phyloP scores from a whole-genome alignment of 1,140 invertebrate genomes.

The Bathynomus jamesi region DNA sequence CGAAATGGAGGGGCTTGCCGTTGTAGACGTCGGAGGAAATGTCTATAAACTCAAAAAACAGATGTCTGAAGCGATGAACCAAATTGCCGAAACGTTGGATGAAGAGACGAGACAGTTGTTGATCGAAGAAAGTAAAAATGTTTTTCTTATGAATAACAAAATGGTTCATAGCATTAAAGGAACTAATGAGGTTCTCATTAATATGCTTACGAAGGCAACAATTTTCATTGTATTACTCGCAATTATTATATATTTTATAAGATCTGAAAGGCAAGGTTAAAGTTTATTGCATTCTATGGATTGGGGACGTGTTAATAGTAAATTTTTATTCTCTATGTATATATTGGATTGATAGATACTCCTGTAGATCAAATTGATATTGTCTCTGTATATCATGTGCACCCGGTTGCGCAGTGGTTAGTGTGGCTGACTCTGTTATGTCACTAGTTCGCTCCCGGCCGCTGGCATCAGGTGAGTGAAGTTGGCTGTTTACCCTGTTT shows the following conservation, averaged over 20 bases:
- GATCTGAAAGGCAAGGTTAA: background rate
- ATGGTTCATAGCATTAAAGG: constrained; percentile 61
- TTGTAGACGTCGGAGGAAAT: constrained; percentile 54
- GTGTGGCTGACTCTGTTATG: no score
- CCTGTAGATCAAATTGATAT: no score
- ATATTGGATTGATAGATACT: no score
- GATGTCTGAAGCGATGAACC: constrained; percentile 58
- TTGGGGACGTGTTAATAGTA: no score
- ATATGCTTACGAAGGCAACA: constrained; percentile 39
- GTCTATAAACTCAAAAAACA: constrained; percentile 57
- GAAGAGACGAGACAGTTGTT: constrained; percentile 57
- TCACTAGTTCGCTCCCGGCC: no score
- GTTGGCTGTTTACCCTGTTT: no score
- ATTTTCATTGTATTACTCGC: background rate
- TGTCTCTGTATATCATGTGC: no score
- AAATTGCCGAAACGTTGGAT: constrained; percentile 56
- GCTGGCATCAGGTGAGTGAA: no score
- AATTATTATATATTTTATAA: background rate
- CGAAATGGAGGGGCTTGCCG: constrained; percentile 46
- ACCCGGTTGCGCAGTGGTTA: no score
- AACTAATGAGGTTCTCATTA: constrained; percentile 44
- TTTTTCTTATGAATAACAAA: constrained; percentile 65
- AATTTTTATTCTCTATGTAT: no score
- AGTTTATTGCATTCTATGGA: no score
- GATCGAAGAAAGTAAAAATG: constrained; percentile 65